Evolutionary conservation across 1,140 invertebrate genomes (phyloP).

Genomic region (Lucilia sericata): DNA sequence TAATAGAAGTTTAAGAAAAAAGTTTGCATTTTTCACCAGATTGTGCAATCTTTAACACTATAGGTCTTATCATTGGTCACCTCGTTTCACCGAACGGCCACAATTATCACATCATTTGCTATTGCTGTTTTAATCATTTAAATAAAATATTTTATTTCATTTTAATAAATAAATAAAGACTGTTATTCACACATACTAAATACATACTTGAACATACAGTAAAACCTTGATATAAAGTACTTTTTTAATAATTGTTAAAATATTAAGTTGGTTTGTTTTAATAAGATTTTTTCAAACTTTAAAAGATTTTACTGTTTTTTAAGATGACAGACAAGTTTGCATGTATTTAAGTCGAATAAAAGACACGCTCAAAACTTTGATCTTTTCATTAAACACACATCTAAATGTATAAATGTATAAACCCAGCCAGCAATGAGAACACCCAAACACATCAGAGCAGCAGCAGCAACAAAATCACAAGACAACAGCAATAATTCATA

Average conservation of each 20-base stretch:
- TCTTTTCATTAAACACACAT: constrained; percentile 16
- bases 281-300: too few relatives aligned
- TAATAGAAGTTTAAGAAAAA: too few relatives aligned
- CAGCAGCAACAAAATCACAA: background rate
- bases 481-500: constrained; percentile 13
- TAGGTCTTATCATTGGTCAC: too few relatives aligned
- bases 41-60: too few relatives aligned
- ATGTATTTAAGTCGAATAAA: background rate
- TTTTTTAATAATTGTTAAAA: too few relatives aligned
- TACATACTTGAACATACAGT: background rate
- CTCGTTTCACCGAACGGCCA: background rate
- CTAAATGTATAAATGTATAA: background rate
- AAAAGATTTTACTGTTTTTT: too few relatives aligned
- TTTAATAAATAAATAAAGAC: background rate
- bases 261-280: too few relatives aligned
- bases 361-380: constrained; percentile 23
- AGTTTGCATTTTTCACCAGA: too few relatives aligned
- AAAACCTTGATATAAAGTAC: too few relatives aligned
- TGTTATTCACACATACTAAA: background rate
- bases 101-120: background rate
- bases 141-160: background rate
- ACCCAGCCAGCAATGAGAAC: background rate
- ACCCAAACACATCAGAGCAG: background rate
- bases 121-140: background rate
- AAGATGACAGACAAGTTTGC: too few relatives aligned